Percentiles rank a stretch among this genome's conserved stretches.
phyloP scores from a whole-genome alignment of 2,797 vertebrate genomes.

The Gadopsis bispinosus region DNA sequence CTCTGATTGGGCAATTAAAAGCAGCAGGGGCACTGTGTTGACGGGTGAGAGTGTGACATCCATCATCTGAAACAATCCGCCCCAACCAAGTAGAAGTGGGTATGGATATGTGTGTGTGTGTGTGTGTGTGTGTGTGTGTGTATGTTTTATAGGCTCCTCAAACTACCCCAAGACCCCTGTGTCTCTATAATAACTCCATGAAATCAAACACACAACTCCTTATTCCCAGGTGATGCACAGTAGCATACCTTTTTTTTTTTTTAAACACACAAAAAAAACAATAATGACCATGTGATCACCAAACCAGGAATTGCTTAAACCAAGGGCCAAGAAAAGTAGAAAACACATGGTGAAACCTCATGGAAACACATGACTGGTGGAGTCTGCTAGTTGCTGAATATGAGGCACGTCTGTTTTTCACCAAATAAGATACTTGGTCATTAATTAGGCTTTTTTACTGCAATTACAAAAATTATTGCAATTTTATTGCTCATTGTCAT shows the following conservation, averaged over 20 bases:
- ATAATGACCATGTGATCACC: constrained; percentile 68
- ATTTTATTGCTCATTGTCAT: background rate
- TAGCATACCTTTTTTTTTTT: constrained; percentile 16
- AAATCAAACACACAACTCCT: constrained; percentile 78
- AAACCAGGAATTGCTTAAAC: constrained; percentile 59
- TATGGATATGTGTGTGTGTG: constrained; percentile 39
- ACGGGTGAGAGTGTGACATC: constrained; percentile 83
- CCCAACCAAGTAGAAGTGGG: constrained; percentile 66
- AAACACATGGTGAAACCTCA: background rate
- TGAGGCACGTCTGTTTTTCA: background rate
- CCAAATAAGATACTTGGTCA: background rate
- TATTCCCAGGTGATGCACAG: constrained; percentile 71
- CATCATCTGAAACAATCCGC: constrained; percentile 84
- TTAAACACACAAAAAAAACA: constrained; percentile 30
- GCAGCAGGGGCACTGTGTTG: constrained; percentile 81
- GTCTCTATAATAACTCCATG: constrained; percentile 78
- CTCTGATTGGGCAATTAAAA: constrained; percentile 86
- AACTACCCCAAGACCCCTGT: constrained; percentile 66
- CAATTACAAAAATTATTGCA: background rate
- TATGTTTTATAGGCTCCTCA: constrained; percentile 52
- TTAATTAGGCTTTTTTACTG: background rate
- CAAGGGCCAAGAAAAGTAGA: constrained; percentile 30
- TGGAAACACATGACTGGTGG: background rate
- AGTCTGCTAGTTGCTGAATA: background rate
- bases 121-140: constrained; percentile 44